Evolutionary conservation across 2,888 invertebrate genomes (phyloP), one percentile per base, ranked within the genome.

Genomic region (Hypercompe scribonia): DNA sequence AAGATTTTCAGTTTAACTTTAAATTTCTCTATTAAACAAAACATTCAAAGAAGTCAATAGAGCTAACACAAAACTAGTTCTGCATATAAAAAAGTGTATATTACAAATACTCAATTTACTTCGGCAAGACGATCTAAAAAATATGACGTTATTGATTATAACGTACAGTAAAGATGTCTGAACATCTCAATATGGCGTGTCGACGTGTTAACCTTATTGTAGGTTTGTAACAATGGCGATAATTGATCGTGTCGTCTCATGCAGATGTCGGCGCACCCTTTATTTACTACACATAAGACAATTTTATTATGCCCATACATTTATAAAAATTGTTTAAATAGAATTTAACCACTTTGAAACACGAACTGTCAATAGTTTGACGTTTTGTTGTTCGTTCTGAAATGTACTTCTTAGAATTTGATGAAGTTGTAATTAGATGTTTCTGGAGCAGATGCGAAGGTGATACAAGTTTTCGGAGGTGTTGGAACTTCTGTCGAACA

Each of bases 211-310:
- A 88, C 86, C 84, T 88, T 89, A 91, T 92, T 93, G 92, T 93
- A 87, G 87, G 78, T 77, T 78, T 88, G 86, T 84, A 81, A 95
- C 95, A 95, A 95, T 92, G 81, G 85, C 85, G 87, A 92, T 95
- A 95, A 95, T 95, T 94, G 94, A 95, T 95, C 92, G 92, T 86
- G 88, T 88, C 90, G 87, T 85, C 86, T 89, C 89, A 88, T 88
- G 90, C 94, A 94, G 94, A 94, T 94, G 94, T 84, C 86, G 85
- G 87, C 88, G 89, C 88, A 91, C 89, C 90, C 84, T 84, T 84
- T 84, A 84, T 91, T 90, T 89, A 89, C 87, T 76, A 82, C 75
- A 83, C 58, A 76, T 81, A 83, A 81, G 81, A 80, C 85, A 85
- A 87, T 86, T 87, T 89, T 89, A 89, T 90, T 85, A 88, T 90